Conservation (phyloP, 92 coral and sea anemone genomes). For the Diadumene lineata region DNA sequence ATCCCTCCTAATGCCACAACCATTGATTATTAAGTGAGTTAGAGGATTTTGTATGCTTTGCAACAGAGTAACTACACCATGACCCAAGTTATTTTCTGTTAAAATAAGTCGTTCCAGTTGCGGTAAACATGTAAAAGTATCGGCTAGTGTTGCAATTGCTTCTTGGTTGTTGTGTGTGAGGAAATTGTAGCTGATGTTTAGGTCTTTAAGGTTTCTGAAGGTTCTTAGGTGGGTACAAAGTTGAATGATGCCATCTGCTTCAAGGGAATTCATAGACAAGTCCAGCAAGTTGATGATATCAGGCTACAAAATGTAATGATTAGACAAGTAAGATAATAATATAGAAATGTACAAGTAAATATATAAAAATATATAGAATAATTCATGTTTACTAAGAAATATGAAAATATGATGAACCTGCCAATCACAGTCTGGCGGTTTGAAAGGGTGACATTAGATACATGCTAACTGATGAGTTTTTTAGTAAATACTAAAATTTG, state of each 20-base stretch:
- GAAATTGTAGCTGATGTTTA: conserved; percentile 72
- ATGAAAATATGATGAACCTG: no score
- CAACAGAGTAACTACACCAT: conserved; percentile 41
- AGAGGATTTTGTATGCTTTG: conserved; percentile 42
- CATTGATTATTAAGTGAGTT: conserved; percentile 62
- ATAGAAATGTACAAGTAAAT: no score
- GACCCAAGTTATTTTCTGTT: conserved; percentile 61
- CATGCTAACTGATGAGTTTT: no score
- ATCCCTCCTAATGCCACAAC: conserved; percentile 58
- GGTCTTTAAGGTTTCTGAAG: conserved; percentile 59
- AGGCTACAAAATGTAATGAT: conserved; percentile 45
- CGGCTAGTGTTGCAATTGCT: conserved; percentile 44
- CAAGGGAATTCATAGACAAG: conserved; percentile 60
- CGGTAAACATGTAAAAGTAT: conserved; percentile 43
- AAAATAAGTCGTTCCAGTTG: conserved; percentile 64
- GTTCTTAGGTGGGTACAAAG: conserved; percentile 33
- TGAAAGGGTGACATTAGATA: no score
- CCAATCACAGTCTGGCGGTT: no score
- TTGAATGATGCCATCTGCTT: conserved; percentile 34
- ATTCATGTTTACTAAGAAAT: no score
- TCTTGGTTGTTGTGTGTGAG: conserved; percentile 33
- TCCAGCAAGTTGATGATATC: conserved; percentile 54
- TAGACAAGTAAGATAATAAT: neutral
- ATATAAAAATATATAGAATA: no score
- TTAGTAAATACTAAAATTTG: no score